Conservation (phyloP, 2,797 vertebrate genomes). For the Brachyrhaphis roseni region DNA sequence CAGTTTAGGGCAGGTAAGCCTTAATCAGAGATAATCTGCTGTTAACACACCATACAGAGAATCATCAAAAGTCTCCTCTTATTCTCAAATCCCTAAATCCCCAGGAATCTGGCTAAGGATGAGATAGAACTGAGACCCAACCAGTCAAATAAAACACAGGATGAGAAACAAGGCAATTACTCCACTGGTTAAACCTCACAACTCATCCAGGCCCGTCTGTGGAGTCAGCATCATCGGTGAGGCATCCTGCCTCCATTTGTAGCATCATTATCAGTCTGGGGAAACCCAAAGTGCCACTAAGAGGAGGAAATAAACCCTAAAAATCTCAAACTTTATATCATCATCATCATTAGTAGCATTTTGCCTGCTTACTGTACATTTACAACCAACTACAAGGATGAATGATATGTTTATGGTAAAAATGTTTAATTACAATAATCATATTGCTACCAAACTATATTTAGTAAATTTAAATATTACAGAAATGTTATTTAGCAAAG, state of each 20-base stretch:
- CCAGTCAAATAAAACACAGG: conserved; percentile 75
- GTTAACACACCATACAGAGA: conserved; percentile 81
- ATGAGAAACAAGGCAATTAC: conserved; percentile 78
- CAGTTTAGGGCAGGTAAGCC: conserved; percentile 77
- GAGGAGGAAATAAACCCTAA: conserved; percentile 24
- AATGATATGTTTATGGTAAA: background rate
- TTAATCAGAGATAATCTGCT: conserved; percentile 84
- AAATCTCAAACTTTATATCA: background rate
- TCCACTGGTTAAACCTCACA: conserved; percentile 61
- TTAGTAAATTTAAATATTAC: background rate
- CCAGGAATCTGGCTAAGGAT: conserved; percentile 74
- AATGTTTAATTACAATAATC: background rate
- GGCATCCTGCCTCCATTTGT: conserved; percentile 49
- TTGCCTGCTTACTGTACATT: background rate
- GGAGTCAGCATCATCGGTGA: conserved; percentile 42
- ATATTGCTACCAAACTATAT: background rate
- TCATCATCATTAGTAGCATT: background rate
- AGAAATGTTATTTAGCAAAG: background rate
- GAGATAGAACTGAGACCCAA: conserved; percentile 74
- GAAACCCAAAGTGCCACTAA: conserved; percentile 29
- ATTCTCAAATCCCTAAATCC: conserved; percentile 79
- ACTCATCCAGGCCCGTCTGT: conserved; percentile 57
- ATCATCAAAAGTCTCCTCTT: conserved; percentile 74
- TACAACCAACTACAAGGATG: background rate
- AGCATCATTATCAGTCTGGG: conserved; percentile 34